Conservation (phyloP, 2,113 vertebrate species). For the Hipposideros armiger region DNA sequence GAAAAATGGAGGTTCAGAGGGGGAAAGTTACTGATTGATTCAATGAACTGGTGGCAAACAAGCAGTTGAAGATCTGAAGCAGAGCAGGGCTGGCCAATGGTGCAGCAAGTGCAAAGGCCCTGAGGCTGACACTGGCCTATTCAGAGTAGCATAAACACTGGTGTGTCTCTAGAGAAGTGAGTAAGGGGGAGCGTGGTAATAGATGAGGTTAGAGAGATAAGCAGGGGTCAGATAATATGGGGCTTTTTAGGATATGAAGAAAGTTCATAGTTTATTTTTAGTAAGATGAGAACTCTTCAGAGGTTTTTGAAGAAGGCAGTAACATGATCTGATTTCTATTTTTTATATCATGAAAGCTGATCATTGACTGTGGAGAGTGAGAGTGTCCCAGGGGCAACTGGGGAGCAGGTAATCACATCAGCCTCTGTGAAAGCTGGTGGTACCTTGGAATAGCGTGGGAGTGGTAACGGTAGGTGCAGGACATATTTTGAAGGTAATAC, state of each 20-base stretch:
- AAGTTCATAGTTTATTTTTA: conserved; percentile 56
- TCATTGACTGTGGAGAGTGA: neutral
- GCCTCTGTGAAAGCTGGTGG: neutral
- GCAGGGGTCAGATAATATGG: neutral
- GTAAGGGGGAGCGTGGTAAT: neutral
- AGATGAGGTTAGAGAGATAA: neutral
- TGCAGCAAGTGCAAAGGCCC: neutral
- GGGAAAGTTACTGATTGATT: neutral
- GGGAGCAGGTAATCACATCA: neutral
- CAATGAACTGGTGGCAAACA: neutral
- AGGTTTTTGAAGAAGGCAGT: neutral
- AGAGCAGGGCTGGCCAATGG: neutral
- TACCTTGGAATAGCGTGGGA: neutral
- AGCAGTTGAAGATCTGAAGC: neutral
- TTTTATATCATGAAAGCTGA: conserved; percentile 6
- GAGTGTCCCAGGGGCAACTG: neutral
- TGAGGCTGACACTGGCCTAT: neutral
- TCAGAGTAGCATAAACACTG: neutral
- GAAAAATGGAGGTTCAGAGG: neutral
- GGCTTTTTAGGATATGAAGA: neutral
- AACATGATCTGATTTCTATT: conserved; percentile 12
- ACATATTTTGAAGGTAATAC: neutral
- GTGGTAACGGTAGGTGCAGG: neutral
- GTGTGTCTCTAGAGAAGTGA: neutral
- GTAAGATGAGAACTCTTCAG: conserved; percentile 14